Evolutionary conservation across 2,113 vertebrate species (phyloP).

Genomic region (Crotalus tigris): DNA sequence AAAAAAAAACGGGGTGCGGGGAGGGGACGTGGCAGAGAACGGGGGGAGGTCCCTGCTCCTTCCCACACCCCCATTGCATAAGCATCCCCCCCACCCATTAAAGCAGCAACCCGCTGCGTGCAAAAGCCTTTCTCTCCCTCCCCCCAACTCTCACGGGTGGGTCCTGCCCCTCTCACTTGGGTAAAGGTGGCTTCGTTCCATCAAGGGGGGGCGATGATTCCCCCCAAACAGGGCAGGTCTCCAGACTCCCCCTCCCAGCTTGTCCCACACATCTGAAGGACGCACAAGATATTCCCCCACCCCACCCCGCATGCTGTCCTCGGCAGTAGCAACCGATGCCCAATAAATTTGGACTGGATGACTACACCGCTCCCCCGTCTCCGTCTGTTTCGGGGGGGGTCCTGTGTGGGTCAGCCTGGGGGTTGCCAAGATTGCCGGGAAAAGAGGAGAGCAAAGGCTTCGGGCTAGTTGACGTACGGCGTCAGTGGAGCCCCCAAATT

Average conservation of each 20-base stretch:
- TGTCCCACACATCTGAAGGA: background rate
- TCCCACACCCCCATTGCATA: too few relatives aligned
- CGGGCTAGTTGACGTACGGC: too few relatives aligned
- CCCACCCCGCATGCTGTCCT: background rate
- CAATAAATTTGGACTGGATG: conserved; percentile 1
- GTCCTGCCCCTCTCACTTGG: background rate
- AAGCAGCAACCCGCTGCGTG: background rate
- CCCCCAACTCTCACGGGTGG: background rate
- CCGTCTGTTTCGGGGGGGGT: background rate
- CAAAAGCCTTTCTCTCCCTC: too few relatives aligned
- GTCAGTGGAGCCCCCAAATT: too few relatives aligned
- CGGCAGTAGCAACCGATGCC: background rate
- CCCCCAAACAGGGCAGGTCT: background rate
- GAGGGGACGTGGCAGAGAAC: background rate
- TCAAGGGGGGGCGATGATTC: too few relatives aligned
- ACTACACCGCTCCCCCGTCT: background rate
- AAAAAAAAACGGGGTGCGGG: background rate
- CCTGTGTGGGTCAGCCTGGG: too few relatives aligned
- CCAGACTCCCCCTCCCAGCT: background rate
- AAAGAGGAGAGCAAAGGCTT: too few relatives aligned
- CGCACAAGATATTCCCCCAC: too few relatives aligned
- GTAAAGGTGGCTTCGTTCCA: too few relatives aligned
- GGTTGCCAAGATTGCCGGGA: too few relatives aligned
- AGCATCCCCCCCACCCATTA: background rate
- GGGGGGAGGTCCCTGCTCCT: background rate